Percentiles rank a stretch among this genome's conserved stretches.
phyloP scores from a whole-genome alignment of 2,113 vertebrate genomes.

The Cettia cetti region DNA sequence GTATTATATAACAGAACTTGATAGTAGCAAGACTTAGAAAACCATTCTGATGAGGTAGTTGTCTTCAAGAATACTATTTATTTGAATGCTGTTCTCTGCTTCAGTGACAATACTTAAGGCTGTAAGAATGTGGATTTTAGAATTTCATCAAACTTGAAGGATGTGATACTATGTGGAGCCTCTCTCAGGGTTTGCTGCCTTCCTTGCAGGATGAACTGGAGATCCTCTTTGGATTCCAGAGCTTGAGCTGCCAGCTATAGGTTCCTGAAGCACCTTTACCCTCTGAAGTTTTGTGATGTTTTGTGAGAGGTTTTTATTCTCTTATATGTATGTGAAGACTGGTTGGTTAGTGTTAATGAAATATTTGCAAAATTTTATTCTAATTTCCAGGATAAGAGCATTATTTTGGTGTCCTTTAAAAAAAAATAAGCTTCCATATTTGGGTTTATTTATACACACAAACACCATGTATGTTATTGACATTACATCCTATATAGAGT shows the following conservation, averaged over 20 bases:
- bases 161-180: accelerated
- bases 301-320: background rate
- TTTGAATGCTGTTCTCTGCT: background rate
- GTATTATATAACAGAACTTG: background rate
- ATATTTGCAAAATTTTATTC: background rate
- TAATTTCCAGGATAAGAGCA: background rate
- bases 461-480: background rate
- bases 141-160: background rate
- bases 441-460: background rate
- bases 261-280: background rate
- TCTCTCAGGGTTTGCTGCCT: background rate
- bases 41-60: background rate
- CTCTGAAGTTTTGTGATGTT: background rate
- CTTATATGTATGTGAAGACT: background rate
- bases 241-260: accelerated
- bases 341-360: background rate
- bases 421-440: background rate
- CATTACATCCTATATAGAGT: background rate
- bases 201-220: background rate
- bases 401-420: background rate
- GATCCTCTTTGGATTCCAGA: background rate
- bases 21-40: background rate
- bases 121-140: background rate
- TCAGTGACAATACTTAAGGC: background rate
- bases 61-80: background rate